Conservation (phyloP, 1,140 invertebrate species). For the Macrobrachium nipponense region DNA sequence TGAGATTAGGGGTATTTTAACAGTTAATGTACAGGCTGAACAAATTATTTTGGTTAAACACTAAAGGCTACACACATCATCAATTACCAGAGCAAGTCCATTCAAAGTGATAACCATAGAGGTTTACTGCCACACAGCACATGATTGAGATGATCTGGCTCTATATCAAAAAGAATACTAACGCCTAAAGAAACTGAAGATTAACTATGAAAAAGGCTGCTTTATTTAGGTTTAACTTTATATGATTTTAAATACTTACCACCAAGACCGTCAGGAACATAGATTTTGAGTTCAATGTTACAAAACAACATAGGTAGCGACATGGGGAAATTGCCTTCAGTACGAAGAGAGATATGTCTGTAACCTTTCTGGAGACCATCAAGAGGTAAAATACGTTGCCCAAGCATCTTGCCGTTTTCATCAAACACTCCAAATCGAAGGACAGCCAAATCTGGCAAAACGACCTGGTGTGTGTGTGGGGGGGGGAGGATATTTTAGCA, state of each 20-base stretch:
- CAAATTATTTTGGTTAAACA: no score
- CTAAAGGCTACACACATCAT: no score
- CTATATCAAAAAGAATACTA: neutral
- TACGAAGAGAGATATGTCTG: conserved; percentile 95
- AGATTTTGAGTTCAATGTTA: conserved; percentile 99
- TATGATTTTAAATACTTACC: conserved; percentile 72
- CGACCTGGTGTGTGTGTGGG: conserved; percentile 77
- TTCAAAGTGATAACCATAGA: no score
- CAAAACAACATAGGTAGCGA: conserved; percentile 98
- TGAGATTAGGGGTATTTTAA: no score
- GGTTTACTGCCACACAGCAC: no score
- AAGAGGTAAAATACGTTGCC: conserved; percentile 96
- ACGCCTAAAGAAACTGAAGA: neutral
- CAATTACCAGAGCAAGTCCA: no score
- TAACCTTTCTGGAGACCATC: conserved; percentile 98
- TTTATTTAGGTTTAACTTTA: no score
- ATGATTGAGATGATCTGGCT: no score
- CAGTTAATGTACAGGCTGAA: no score
- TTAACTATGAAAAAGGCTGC: neutral
- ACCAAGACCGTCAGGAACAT: conserved; percentile 98
- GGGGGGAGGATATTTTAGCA: neutral
- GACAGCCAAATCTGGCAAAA: conserved; percentile 97
- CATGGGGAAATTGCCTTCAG: conserved; percentile 99
- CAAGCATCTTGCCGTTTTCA: conserved; percentile 96
- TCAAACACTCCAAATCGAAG: conserved; percentile 98